Evolutionary conservation across 2,888 invertebrate genomes (phyloP), one percentile per base, ranked within the genome.

Genomic region (Torymus auratus): DNA sequence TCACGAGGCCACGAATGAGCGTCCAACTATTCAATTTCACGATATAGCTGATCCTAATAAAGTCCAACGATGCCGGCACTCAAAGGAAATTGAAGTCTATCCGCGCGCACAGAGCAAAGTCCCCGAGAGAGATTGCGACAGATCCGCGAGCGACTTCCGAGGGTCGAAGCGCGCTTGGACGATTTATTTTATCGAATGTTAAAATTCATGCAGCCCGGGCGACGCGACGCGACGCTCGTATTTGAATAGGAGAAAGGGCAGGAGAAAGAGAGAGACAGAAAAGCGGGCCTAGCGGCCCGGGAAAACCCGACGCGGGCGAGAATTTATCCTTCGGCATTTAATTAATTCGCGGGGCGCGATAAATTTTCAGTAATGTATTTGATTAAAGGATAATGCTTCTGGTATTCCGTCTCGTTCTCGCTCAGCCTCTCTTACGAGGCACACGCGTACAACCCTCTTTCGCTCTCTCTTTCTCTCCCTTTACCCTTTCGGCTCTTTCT

Each of bases 321-420:
- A 89, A 89, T 89, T 89, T 88, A 89, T 89, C 88, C 90, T 90
- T 90, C 87, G 90, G 89, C 90, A 89, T 90, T 90, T 90, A 90
- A 90, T 90, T 90, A 90, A 89, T 90, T 90, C 89, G 88, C 88
- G 87, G 85, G 85, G 86, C 86, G 88, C 90, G 88, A 90, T 90
- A 90, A 90, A 90, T 90, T 90, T 89, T 88, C 88, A 85, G 88
- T 90, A 90, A 90, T 90, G 90, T 90, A 90, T 90, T 90, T 90
- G 90, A 90, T 90, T 90, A 90, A 90, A 90, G 89, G 90, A 90
- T 90, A 90, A 90, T 90, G 89, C 89, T 88, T 87, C 87, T 85
- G 86, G 87, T 87, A 88, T 88, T 88, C 86, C 84, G 86, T 86
- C 84, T 83, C 83, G 60, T 74, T 78, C 62, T 70, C 70, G 65